Percentiles rank a stretch among this genome's conserved stretches.
phyloP scores from a whole-genome alignment of 2,113 vertebrate genomes.

The Acrocephalus kingi region DNA sequence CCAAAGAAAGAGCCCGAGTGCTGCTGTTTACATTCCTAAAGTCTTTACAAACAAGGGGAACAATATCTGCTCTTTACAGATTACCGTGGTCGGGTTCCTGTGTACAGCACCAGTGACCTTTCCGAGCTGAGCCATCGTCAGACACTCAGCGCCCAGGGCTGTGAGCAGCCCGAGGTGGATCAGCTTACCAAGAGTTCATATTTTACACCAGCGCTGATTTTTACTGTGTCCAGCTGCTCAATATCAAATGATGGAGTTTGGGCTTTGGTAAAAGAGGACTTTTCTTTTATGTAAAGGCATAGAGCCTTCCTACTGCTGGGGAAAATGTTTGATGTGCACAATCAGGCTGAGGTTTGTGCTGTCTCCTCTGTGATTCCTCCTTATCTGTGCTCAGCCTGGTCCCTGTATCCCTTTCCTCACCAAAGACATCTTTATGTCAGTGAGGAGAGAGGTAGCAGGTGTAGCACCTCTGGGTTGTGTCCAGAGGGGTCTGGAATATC shows the following conservation, averaged over 20 bases:
- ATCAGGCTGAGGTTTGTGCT: background rate
- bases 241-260: conserved; percentile 16
- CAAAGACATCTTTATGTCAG: background rate
- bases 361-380: background rate
- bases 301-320: background rate
- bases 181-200: conserved; percentile 2
- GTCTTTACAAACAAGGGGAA: conserved; percentile 63
- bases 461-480: background rate
- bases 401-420: background rate
- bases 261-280: background rate
- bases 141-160: background rate
- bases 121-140: conserved; percentile 13
- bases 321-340: background rate
- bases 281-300: background rate
- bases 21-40: conserved; percentile 64
- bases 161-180: conserved; percentile 22
- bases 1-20: background rate
- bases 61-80: conserved; percentile 61
- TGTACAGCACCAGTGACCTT: conserved; percentile 29
- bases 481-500: background rate
- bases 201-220: background rate
- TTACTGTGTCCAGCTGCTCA: conserved; percentile 46
- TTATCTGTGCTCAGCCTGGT: background rate
- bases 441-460: background rate
- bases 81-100: conserved; percentile 25